Conservation (phyloP, 2,797 vertebrate species). For the Pseudochirops cupreus region DNA sequence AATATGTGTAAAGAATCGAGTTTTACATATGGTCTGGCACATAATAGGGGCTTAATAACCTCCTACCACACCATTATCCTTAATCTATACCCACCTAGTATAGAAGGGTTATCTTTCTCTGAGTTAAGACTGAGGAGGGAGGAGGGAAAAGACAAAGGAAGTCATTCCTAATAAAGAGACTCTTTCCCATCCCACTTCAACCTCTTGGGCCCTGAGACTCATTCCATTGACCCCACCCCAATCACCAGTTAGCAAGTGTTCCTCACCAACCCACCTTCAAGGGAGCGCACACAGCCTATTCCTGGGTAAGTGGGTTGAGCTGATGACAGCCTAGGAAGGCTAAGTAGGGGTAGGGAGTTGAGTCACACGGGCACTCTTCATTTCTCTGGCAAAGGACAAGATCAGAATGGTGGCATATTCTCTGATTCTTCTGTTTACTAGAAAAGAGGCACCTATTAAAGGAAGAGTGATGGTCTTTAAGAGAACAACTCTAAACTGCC, state of each 20-base stretch:
- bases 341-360: too few species aligned
- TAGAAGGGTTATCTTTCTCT: not conserved
- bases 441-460: accelerated
- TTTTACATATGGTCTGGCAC: not conserved
- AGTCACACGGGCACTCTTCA: not conserved
- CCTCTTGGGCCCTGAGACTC: not conserved
- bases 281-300: not conserved
- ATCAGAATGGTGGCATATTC: too few species aligned
- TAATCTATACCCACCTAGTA: not conserved
- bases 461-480: not conserved
- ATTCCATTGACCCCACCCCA: not conserved
- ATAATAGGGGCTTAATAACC: not conserved
- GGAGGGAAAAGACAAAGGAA: not conserved
- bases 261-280: not conserved
- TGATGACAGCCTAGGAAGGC: not conserved
- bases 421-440: not conserved
- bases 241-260: not conserved
- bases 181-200: not conserved
- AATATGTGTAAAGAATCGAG: not conserved
- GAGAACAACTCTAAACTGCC: not conserved
- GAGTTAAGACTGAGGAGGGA: too few species aligned
- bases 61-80: not conserved
- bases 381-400: not conserved
- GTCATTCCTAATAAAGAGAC: not conserved
- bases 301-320: not conserved